These are phyloP conservation scores for Neocrepidodera transversa DNA, from an alignment of 2,888 invertebrate genomes.

Conservation along the genomic window DNA sequence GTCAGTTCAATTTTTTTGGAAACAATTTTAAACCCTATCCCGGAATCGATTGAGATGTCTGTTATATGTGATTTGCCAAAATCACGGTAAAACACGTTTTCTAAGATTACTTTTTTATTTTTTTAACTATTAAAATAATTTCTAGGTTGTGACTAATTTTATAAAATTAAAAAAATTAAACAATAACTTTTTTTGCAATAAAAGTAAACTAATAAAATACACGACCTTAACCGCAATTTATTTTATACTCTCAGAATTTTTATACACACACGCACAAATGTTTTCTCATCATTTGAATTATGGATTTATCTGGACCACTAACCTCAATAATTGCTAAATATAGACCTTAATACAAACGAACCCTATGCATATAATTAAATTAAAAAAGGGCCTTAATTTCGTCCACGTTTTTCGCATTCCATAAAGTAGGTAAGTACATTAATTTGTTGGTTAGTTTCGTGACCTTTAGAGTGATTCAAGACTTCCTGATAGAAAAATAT, in stretches of 20 bases:
- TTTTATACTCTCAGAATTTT: background rate
- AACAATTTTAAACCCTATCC: too few relatives aligned
- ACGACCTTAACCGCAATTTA: background rate
- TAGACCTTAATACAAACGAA: slow-evolving; percentile 21
- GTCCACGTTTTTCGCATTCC: background rate
- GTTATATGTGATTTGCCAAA: too few relatives aligned
- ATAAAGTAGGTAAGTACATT: background rate
- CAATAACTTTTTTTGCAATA: too few relatives aligned
- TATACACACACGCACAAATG: slow-evolving; percentile 19
- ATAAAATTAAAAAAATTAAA: too few relatives aligned
- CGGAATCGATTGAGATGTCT: too few relatives aligned
- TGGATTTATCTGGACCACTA: slow-evolving; percentile 46
- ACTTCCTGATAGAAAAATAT: background rate
- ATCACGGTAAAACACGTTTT: too few relatives aligned
- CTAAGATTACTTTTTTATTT: too few relatives aligned
- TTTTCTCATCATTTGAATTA: slow-evolving; percentile 37
- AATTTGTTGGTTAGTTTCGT: slow-evolving; percentile 4
- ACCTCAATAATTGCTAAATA: slow-evolving; percentile 45
- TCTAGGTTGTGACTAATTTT: too few relatives aligned
- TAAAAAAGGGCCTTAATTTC: background rate
- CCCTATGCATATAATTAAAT: slow-evolving; percentile 17
- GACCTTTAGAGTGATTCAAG: slow-evolving; percentile 4
- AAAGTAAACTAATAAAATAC: background rate
- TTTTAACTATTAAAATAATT: too few relatives aligned
- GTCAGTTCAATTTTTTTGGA: too few relatives aligned